Base-by-base conservation (phyloP, 2,113 vertebrate species). In the Lophura nycthemera region DNA sequence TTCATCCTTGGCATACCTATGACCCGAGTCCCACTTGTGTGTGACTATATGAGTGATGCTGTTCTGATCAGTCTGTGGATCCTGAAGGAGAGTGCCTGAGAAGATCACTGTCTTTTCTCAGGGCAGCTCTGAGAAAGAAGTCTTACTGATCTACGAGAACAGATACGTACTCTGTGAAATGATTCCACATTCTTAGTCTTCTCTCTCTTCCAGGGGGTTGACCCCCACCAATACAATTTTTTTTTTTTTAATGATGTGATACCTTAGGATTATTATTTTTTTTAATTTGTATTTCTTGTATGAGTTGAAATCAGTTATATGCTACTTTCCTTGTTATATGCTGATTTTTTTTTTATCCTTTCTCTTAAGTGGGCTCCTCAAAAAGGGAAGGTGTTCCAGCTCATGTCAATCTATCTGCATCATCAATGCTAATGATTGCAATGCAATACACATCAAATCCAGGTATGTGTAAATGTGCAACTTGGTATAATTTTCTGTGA, bases 391-490 rank as follows among this genome's bases (percentile, higher is more conserved):
- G 98, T 3, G 98, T 99, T 86, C 99, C 99, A 21, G 98, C 99
- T 59, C 99, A 99, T 75, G 99, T 99, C 81, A 99, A 99, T 97
- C 97, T 99, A 11, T 99, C 99, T 91, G 99, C 99, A 30, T 99
- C 99, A 34, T 99, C 99, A 75, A 99, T 99, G 99, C 98, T 99
- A 56, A 99, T 99, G 99, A 99, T 99, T 95, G 99, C 99, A 93
- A 99, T 99, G 99, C 99, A 99, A 97, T 99, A 99, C 95, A 99
- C 99, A 30, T 98, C 99, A 77, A 99, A 99, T 93, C 99, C 99
- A 90, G 99, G 99, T 99, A 98, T 79, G 97, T 77, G 20, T 48
- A 40, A 91, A 45, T 13, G 15, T 38, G 34, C 11, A 80, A 13
- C 10, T 8, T 4, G 11, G 11, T 81, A 8, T 71, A 18, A 8